A percentile compares a stretch with the other conserved stretches of the same genome.
Conservation (phyloP, 2,113 vertebrate species). For the Pycnonotus jocosus region DNA sequence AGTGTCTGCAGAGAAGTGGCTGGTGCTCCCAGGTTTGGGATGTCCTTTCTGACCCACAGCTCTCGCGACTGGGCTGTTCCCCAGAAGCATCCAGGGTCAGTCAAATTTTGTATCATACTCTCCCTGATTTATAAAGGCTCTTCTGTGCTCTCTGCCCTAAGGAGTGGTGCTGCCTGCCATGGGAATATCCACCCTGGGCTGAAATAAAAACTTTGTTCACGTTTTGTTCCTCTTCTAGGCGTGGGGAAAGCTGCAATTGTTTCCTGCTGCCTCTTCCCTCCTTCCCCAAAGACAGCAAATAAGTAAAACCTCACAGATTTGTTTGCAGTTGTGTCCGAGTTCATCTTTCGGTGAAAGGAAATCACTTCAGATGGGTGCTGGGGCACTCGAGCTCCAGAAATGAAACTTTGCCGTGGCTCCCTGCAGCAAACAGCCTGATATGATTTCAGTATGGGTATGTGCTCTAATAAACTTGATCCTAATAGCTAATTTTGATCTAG, state of each 20-base stretch:
- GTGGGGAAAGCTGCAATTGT: background rate
- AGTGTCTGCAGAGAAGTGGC: background rate
- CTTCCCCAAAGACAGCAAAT: background rate
- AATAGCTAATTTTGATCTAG: background rate
- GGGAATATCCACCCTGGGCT: background rate
- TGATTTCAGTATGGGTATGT: background rate
- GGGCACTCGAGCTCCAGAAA: background rate
- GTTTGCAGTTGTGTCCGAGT: background rate
- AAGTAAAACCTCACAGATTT: background rate
- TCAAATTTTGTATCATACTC: background rate
- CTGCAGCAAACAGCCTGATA: background rate
- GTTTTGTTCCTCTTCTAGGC: background rate
- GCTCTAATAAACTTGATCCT: background rate
- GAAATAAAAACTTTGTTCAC: background rate
- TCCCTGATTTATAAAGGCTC: background rate
- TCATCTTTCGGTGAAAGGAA: background rate
- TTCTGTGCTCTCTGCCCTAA: background rate
- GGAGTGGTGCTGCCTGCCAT: background rate
- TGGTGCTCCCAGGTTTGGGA: background rate
- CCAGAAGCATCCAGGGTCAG: fast-evolving
- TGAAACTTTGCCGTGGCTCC: background rate
- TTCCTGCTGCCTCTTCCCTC: background rate
- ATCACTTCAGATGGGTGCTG: background rate
- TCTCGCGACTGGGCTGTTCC: background rate
- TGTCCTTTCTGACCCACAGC: background rate